Percentiles rank a stretch among this genome's conserved stretches.
phyloP scores from a whole-genome alignment of 2,888 invertebrate genomes.

The Eutolmus rufibarbis region DNA sequence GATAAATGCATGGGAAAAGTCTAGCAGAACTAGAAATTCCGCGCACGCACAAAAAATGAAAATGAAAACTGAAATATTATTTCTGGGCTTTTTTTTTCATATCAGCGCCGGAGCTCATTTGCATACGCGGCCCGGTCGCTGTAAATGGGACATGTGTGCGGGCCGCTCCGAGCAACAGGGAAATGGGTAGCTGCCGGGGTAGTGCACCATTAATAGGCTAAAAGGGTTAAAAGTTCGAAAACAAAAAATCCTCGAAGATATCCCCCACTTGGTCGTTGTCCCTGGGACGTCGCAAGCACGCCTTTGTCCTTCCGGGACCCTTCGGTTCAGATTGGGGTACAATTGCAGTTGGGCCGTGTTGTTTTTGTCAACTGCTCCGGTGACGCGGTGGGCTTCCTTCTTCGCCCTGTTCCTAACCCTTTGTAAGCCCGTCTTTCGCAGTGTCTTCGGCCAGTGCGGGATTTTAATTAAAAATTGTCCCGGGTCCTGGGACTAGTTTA shows the following conservation, averaged over 20 bases:
- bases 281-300: background rate
- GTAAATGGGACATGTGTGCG: background rate
- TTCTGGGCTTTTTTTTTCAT: background rate
- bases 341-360: constrained; percentile 9
- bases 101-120: background rate
- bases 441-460: constrained; percentile 28
- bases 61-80: constrained; percentile 33
- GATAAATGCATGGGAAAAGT: constrained; percentile 17
- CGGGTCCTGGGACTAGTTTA: background rate
- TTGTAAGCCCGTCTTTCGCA: background rate
- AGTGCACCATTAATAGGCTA: constrained; percentile 27
- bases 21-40: constrained; percentile 30
- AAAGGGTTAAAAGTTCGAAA: constrained; percentile 21
- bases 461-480: constrained; percentile 32
- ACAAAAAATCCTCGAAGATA: constrained; percentile 21
- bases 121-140: background rate
- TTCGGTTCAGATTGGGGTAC: constrained; percentile 22
- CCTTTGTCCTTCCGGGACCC: constrained; percentile 25
- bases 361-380: constrained; percentile 8
- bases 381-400: constrained; percentile 5
- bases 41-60: constrained; percentile 30
- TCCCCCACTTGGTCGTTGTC: background rate
- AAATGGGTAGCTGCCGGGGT: background rate
- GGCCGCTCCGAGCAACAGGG: background rate
- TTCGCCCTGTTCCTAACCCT: constrained; percentile 1